phyloP scores from a whole-genome alignment of 1,140 invertebrate genomes.

The Drosophila parvula region DNA sequence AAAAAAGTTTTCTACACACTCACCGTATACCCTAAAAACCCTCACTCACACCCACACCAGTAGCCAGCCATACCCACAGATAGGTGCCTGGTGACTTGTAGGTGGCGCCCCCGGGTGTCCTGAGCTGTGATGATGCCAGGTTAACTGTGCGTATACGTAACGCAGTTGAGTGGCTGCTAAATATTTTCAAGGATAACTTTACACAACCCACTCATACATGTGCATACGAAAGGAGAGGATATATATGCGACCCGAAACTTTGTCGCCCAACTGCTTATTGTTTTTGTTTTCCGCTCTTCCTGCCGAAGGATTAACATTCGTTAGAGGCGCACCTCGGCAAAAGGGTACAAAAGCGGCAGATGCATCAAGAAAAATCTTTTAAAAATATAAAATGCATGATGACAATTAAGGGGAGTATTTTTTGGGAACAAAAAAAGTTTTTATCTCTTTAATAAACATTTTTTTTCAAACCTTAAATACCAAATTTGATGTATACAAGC shows the following conservation, averaged over 20 bases:
- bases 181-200: constrained; percentile 80
- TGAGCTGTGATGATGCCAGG: constrained; percentile 63
- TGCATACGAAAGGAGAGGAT: constrained; percentile 19
- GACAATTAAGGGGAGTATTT: neutral
- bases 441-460: neutral
- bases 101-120: constrained; percentile 61
- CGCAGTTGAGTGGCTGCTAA: constrained; percentile 70
- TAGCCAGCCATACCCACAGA: constrained; percentile 2
- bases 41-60: neutral
- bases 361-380: constrained; percentile 10
- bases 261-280: constrained; percentile 70
- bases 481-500: fast-evolving
- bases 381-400: neutral
- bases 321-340: constrained; percentile 15
- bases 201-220: constrained; percentile 59
- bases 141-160: constrained; percentile 78
- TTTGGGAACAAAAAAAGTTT: fast-evolving
- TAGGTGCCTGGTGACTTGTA: constrained; percentile 62
- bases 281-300: constrained; percentile 37
- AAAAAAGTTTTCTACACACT: constrained; percentile 55
- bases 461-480: too few species aligned
- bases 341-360: constrained; percentile 1
- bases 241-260: constrained; percentile 62
- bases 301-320: constrained; percentile 43
- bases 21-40: constrained; percentile 1